Evolutionary conservation across 2,797 vertebrate species (phyloP).

Genomic region (Cheirogaleus major): DNA sequence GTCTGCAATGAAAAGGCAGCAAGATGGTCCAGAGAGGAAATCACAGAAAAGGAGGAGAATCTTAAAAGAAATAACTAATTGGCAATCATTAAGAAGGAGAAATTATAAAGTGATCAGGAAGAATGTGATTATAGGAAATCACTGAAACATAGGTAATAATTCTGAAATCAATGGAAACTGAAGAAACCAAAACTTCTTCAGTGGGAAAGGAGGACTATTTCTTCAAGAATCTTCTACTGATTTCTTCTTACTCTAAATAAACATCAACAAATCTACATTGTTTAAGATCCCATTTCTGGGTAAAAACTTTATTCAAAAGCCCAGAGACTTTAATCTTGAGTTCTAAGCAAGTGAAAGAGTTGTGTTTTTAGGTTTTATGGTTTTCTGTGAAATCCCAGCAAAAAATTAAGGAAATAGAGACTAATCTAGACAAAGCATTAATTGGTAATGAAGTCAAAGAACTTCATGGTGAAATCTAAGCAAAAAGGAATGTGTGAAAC

Average conservation of each 20-base stretch:
- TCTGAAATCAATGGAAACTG: conserved; percentile 21
- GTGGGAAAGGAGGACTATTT: neutral
- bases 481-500: conserved; percentile 44
- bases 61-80: conserved; percentile 19
- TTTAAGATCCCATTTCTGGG: neutral
- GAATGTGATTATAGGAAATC: conserved; percentile 3
- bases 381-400: conserved; percentile 44
- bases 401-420: conserved; percentile 19
- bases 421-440: conserved; percentile 51
- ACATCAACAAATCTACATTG: neutral
- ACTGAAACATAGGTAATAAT: conserved; percentile 34
- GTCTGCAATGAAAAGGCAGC: neutral
- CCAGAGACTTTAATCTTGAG: neutral
- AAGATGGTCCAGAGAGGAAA: neutral
- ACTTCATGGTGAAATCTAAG: conserved; percentile 36
- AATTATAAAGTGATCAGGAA: neutral
- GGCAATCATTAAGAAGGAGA: neutral
- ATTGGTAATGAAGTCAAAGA: conserved; percentile 4
- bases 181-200: neutral
- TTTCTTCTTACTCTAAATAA: neutral
- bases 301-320: conserved; percentile 6
- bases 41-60: neutral
- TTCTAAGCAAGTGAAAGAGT: conserved; percentile 38
- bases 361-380: neutral
- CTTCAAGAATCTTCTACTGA: neutral